Evolutionary conservation across 2,888 invertebrate species (phyloP).

Genomic region (Ochropacha duplaris): DNA sequence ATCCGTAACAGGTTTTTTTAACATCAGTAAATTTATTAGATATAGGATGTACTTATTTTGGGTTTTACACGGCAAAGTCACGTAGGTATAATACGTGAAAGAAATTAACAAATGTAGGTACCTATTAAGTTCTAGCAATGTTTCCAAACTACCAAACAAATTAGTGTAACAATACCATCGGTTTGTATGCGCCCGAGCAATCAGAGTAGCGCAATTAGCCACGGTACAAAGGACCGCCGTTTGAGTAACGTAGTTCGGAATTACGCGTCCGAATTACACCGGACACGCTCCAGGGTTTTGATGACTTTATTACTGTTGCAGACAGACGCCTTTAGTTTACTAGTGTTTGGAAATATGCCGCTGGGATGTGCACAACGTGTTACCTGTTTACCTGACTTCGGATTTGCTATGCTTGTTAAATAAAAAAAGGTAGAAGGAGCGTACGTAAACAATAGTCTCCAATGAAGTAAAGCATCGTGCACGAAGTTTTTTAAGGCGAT

Average conservation of each 20-base stretch:
- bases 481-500: no score
- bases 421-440: no score
- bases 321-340: neutral
- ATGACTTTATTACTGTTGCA: neutral
- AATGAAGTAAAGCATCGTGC: no score
- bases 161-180: slow-evolving; percentile 17
- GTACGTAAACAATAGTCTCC: no score
- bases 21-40: no score
- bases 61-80: no score
- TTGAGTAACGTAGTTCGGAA: neutral
- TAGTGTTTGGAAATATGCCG: neutral
- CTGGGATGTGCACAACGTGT: neutral
- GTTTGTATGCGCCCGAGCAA: slow-evolving; percentile 18
- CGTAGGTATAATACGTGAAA: no score
- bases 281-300: neutral
- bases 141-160: slow-evolving; percentile 25
- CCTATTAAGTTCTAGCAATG: neutral
- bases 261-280: neutral
- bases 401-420: no score
- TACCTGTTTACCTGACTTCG: neutral
- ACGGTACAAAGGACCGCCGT: slow-evolving; percentile 21
- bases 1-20: no score
- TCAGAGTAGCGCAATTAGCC: slow-evolving; percentile 28
- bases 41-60: no score
- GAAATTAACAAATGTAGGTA: neutral